Evolutionary conservation across 1,140 invertebrate genomes (phyloP).

Genomic region (Leptoteleia sp.): DNA sequence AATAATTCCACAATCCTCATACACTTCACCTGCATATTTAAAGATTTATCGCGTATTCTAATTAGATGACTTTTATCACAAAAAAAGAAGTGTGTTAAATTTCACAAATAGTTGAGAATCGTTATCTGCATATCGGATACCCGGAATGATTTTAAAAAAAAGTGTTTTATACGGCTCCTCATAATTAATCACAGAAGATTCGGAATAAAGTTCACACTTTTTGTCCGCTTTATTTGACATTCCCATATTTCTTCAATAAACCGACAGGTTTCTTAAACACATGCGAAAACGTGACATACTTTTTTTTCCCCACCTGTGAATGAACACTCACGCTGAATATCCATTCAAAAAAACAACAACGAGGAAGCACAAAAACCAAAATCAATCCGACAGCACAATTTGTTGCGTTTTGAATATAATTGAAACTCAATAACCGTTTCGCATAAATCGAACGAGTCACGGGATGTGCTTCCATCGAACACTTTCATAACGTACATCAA

Average conservation of each 20-base stretch:
- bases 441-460: constrained; percentile 10
- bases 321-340: constrained; percentile 21
- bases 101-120: not conserved
- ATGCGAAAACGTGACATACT: constrained; percentile 32
- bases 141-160: not conserved
- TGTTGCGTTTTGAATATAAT: constrained; percentile 20
- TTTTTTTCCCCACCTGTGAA: constrained; percentile 29
- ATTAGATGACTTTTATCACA: no score
- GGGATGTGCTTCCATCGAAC: constrained; percentile 7
- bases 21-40: no score
- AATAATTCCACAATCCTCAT: no score
- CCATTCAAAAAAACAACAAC: constrained; percentile 5
- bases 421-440: constrained; percentile 15
- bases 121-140: not conserved
- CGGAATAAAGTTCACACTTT: constrained; percentile 19
- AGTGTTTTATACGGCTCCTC: not conserved
- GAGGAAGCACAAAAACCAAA: constrained; percentile 4
- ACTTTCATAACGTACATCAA: constrained; percentile 15
- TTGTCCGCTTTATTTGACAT: constrained; percentile 11
- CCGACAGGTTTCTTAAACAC: constrained; percentile 6
- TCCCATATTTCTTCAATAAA: constrained; percentile 24
- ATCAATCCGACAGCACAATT: not conserved
- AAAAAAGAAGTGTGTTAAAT: not conserved
- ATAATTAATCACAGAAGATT: constrained; percentile 6
- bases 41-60: no score